Base-by-base conservation (phyloP, 37 sponge, comb jelly and placozoan genomes). In the Oopsacas minuta region DNA sequence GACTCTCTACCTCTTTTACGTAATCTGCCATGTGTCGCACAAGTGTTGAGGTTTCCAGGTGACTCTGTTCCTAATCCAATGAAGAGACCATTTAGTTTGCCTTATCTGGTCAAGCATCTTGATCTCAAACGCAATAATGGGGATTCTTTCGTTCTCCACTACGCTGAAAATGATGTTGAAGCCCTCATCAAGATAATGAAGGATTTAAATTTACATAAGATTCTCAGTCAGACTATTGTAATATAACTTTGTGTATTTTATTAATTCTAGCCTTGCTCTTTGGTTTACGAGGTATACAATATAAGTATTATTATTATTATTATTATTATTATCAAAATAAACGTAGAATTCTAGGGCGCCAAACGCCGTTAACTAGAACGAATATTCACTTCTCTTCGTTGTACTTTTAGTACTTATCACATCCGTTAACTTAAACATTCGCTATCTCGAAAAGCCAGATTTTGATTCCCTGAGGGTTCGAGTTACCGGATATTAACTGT, bases 101-200 rank as follows among this genome's bases (percentile, higher is more conserved):
- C 20, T 7, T 25, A 3, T 61, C 20, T 61, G 17, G 75, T 61
- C 30, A 25, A 34, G 22, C 75, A 61, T 34, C 75, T 61, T n/a
- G 30, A 61, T 32, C 75, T 61, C 32, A 61, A 61, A 34, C 3
- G 1, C 32, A 20, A n/a, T 34, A 61, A n/a, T 34, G 75, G 75
- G 28, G 75, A 61, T 25, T 34, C 75, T 10, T 61, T 61, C 75
- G 28, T n/a, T 10, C 75, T 61, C 20, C 75, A 61, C 28, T 61
- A 20, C 28, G 75, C 75, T 20, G 75, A 61, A 34, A 61, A 61
- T 61, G 75, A 61, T 61, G 75, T 61, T 25, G 75, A 61, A n/a
- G 75, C 75, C 5, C 75, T 61, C 30, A 61, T 61, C 20, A 10
- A 61, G 75, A 10, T 61, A 7, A 25, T 61, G 75, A 61, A 34